Conservation (phyloP, 37 sponge, comb jelly and placozoan species). For the Chondrilla cf. caribensis region DNA sequence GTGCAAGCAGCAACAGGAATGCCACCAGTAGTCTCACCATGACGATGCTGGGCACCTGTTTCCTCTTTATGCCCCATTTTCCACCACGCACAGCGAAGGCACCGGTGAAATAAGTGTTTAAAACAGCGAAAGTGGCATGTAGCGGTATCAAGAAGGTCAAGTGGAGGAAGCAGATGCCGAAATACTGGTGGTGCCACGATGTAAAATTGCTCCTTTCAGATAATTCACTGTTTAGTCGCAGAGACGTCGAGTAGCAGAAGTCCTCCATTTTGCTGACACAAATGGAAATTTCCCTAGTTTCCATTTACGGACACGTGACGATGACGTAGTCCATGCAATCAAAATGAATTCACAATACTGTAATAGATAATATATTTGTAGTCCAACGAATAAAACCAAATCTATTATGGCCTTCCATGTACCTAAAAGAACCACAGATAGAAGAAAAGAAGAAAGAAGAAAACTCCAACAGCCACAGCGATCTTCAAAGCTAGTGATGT, state of each 20-base stretch:
- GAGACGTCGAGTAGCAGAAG: background rate
- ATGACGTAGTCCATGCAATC: too few relatives aligned
- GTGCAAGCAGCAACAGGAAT: slow-evolving; percentile 3
- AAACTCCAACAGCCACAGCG: slow-evolving; percentile 61
- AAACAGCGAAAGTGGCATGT: slow-evolving; percentile 31
- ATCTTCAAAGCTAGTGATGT: slow-evolving; percentile 74
- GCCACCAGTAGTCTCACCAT: slow-evolving; percentile 22
- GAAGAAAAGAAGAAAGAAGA: slow-evolving; percentile 73
- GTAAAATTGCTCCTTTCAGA: slow-evolving; percentile 10
- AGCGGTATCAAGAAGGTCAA: slow-evolving; percentile 14
- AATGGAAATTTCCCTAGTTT: too few relatives aligned
- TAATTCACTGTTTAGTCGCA: too few relatives aligned
- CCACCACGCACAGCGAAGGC: slow-evolving; percentile 42
- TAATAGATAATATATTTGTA: too few relatives aligned
- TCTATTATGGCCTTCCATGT: background rate
- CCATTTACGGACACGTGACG: too few relatives aligned
- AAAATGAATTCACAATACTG: too few relatives aligned
- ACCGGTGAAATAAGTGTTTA: slow-evolving; percentile 19
- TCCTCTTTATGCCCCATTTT: slow-evolving; percentile 24
- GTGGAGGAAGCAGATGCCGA: slow-evolving; percentile 66
- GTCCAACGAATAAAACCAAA: too few relatives aligned
- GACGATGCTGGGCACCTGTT: slow-evolving; percentile 21
- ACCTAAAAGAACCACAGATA: slow-evolving; percentile 70
- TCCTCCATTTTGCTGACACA: slow-evolving; percentile 1
- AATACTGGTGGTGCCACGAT: slow-evolving; percentile 49